Base-by-base conservation (phyloP, 2,888 invertebrate species). In the Thecocarcelia acutangulata region DNA sequence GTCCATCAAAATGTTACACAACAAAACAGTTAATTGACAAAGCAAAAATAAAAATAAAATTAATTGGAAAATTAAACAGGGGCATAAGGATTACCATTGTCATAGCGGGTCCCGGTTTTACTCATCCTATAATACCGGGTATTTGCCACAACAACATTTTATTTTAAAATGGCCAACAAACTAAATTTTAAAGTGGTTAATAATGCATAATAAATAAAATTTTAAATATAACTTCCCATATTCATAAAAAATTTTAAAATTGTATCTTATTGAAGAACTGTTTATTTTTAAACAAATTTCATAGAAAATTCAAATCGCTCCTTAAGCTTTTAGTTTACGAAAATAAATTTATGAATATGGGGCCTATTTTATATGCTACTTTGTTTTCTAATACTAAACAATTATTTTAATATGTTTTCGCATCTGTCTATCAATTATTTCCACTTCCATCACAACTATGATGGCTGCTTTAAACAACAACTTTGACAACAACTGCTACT, bases 11-110 rank as follows among this genome's bases (percentile, higher is more conserved):
- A 33, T 33, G 1, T 33, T 33, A 33, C 9, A 8, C 9, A 33
- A 33, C 9, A 33, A 33, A 33, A 33, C 1, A 33, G 8, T 8
- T 9, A 33, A 33, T 33, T 33, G 33, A 33, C 9, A 33, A 5
- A 24, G 5, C 24, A 5, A 24, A 24, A 2, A 24, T n/a, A 24
- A 24, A 24, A 33, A 33, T 33, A 9, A 33, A 33, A 28, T 28
- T 3, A 28, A 28, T 70, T 33, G n/a, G 21, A 28, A 17, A 3
- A 68, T 15, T 12, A 70, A 40, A 42, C 42, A n/a, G n/a, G 33
- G 61, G 46, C 69, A 74, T 63, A 72, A 70, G 83, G 90, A 89
- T 90, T 90, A 90, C 90, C 90, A 90, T 90, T 90, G 90, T 90
- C 90, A 90, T 90, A 87, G 85, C 84, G 85, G 78, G 74, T 66